Percentiles rank a stretch among this genome's conserved stretches.
Evolutionary conservation across 2,888 invertebrate species (phyloP).

Genomic region (Nycteola revayana): DNA sequence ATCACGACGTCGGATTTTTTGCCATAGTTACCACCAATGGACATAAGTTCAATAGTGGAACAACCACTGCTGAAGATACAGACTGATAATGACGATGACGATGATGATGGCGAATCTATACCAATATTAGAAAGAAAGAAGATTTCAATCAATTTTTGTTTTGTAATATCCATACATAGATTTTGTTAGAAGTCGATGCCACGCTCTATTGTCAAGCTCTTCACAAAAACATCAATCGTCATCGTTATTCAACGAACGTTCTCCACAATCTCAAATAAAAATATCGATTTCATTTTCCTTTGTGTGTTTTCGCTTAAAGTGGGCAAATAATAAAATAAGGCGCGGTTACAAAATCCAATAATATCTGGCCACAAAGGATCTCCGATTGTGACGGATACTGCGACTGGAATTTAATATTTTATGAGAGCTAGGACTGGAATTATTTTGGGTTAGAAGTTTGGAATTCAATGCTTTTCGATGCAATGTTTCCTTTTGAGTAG

Average conservation of each 20-base stretch:
- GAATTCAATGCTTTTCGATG: neutral
- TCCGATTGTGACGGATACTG: constrained; percentile 49
- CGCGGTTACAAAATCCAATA: constrained; percentile 53
- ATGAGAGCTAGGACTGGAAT: constrained; percentile 27
- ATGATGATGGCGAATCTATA: too few species aligned
- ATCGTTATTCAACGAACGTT: constrained; percentile 45
- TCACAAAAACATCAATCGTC: constrained; percentile 29
- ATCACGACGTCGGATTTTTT: too few species aligned
- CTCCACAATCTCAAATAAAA: constrained; percentile 44
- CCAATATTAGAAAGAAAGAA: too few species aligned
- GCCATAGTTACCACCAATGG: too few species aligned
- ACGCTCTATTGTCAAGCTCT: too few species aligned
- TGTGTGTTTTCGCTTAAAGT: constrained; percentile 45
- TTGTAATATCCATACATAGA: too few species aligned
- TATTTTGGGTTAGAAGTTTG: constrained; percentile 18
- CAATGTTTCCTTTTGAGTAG: too few species aligned
- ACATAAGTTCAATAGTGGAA: too few species aligned
- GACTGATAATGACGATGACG: too few species aligned
- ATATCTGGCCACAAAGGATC: constrained; percentile 45
- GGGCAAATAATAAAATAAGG: constrained; percentile 48
- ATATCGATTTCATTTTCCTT: constrained; percentile 53
- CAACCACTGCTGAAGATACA: too few species aligned
- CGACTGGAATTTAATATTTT: constrained; percentile 55
- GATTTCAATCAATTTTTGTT: too few species aligned
- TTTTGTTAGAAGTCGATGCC: too few species aligned